Percentiles rank a stretch among this genome's conserved stretches.
Conservation (phyloP, 2,113 vertebrate species). For the Phainopepla nitens region DNA sequence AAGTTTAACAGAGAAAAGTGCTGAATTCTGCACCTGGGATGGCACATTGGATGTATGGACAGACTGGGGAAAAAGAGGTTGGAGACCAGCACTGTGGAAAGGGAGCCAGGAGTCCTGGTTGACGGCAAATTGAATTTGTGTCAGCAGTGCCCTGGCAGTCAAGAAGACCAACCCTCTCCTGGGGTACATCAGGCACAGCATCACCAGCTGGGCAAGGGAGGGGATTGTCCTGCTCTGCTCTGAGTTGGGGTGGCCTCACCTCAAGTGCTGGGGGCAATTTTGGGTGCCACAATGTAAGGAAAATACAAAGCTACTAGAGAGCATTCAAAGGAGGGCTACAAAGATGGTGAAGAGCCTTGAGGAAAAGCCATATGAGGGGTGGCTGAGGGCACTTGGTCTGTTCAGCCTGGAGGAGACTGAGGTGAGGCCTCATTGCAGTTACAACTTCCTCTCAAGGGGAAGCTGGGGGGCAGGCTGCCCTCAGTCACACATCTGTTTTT, state of each 20-base stretch:
- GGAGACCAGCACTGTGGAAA: not conserved
- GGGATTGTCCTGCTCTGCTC: not conserved
- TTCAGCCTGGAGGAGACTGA: not conserved
- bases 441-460: rapidly evolving
- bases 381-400: not conserved
- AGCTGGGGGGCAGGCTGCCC: not conserved
- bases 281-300: not conserved
- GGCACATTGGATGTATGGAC: not conserved
- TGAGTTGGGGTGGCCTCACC: not conserved
- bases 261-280: rapidly evolving
- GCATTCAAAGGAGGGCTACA: not conserved
- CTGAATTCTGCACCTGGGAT: not conserved
- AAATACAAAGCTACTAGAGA: not conserved
- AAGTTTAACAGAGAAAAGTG: not conserved
- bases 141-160: not conserved
- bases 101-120: not conserved
- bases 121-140: not conserved
- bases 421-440: not conserved
- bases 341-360: not conserved
- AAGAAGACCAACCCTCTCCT: rapidly evolving
- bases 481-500: not conserved
- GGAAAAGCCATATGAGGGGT: rapidly evolving
- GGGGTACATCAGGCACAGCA: not conserved
- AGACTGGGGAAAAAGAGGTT: not conserved
- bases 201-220: rapidly evolving